Percentiles rank a stretch among this genome's conserved stretches.
Evolutionary conservation across 2,797 vertebrate species (phyloP).

Genomic region (Sarcophilus harrisii): DNA sequence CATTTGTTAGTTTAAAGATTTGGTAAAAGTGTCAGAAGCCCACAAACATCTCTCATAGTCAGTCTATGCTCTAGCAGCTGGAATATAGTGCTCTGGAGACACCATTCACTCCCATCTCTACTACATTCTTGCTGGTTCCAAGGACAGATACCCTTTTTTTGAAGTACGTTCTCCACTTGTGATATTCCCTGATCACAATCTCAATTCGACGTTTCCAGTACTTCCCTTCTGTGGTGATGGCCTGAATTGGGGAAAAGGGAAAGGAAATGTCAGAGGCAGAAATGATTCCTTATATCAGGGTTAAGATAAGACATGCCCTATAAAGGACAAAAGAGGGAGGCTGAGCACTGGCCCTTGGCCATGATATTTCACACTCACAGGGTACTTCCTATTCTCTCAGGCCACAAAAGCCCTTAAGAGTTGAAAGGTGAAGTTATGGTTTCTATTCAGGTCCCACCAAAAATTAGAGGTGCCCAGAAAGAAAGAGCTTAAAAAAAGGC

Average conservation of each 20-base stretch:
- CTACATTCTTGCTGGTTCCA: background rate
- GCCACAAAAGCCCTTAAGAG: background rate
- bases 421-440: background rate
- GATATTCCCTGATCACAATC: slow-evolving; percentile 97
- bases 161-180: slow-evolving; percentile 99
- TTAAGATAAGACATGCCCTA: background rate
- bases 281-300: background rate
- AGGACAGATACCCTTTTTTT: slow-evolving; percentile 93
- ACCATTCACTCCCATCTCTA: background rate
- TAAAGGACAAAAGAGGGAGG: background rate
- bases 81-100: background rate
- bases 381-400: background rate
- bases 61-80: background rate
- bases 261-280: background rate
- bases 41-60: background rate
- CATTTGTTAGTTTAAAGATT: background rate
- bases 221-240: slow-evolving; percentile 92
- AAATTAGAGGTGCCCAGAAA: background rate
- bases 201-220: slow-evolving; percentile 98
- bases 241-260: slow-evolving; percentile 83
- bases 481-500: background rate
- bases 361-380: accelerated
- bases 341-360: too few relatives aligned
- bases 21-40: background rate
- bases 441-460: background rate